A percentile compares a stretch with the other conserved stretches of the same genome.
Evolutionary conservation across 2,797 vertebrate species (phyloP).

Genomic region (Sebastes goodei): DNA sequence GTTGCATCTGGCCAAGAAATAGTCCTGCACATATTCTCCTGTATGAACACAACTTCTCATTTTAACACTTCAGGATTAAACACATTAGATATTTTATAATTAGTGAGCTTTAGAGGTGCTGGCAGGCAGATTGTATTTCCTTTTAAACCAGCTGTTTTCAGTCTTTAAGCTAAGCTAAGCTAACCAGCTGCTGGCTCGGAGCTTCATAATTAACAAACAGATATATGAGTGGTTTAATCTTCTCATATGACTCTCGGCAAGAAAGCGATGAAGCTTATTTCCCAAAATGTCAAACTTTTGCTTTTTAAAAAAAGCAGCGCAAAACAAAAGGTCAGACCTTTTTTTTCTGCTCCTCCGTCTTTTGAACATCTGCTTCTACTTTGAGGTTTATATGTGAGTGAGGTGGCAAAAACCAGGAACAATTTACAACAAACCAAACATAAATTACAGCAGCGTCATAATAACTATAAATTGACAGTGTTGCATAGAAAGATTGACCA

Average conservation of each 20-base stretch:
- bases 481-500: conserved; percentile 71
- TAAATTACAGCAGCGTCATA: conserved; percentile 34
- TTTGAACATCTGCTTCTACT: neutral
- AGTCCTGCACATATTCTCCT: neutral
- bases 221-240: rapidly evolving
- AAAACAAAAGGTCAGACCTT: neutral
- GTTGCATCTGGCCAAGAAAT: neutral
- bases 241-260: neutral
- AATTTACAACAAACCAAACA: conserved; percentile 25
- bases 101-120: neutral
- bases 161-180: neutral
- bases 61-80: neutral
- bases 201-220: neutral
- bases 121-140: neutral
- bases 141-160: neutral
- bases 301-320: neutral
- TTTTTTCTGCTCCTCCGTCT: neutral
- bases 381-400: neutral
- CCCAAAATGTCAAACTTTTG: neutral
- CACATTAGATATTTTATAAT: neutral
- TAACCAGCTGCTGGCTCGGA: neutral
- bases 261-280: neutral
- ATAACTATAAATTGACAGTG: conserved; percentile 29
- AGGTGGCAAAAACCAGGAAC: neutral
- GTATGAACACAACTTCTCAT: neutral